These are phyloP conservation scores for Mystacornis crossleyi DNA, from an alignment of 2,113 vertebrate species.

Conservation along the genomic window DNA sequence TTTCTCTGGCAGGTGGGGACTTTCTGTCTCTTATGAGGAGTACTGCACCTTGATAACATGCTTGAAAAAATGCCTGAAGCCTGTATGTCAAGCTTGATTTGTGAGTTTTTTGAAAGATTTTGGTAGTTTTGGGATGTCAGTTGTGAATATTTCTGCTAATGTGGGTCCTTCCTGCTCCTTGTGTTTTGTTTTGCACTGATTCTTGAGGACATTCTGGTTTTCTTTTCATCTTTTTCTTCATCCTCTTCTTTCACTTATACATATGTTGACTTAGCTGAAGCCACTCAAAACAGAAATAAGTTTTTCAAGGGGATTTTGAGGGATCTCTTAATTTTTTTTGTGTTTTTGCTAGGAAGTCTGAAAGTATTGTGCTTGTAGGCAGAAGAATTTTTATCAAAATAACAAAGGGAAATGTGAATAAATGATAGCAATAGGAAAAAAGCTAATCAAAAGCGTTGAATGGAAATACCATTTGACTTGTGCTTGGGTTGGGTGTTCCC, in stretches of 20 bases:
- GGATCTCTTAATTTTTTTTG: background rate
- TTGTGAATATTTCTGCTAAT: background rate
- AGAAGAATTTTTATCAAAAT: background rate
- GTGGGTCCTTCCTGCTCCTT: background rate
- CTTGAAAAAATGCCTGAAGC: background rate
- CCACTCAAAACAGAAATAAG: background rate
- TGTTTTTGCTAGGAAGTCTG: background rate
- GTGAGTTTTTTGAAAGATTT: background rate
- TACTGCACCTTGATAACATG: background rate
- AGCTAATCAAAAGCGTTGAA: background rate
- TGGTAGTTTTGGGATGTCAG: background rate
- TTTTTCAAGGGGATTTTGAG: background rate
- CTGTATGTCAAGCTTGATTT: background rate
- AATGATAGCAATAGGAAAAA: background rate
- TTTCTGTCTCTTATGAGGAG: background rate
- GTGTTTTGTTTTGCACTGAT: background rate
- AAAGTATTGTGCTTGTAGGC: background rate
- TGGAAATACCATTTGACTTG: background rate
- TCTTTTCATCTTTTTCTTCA: background rate
- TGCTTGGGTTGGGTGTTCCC: background rate
- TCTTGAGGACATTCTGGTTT: background rate
- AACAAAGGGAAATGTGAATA: background rate
- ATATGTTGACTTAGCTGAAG: background rate
- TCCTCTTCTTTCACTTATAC: background rate
- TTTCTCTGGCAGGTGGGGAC: background rate